These are phyloP conservation scores for Rhabdophis nuchalis DNA, from an alignment of 2,797 vertebrate genomes.

Conservation along the genomic window DNA sequence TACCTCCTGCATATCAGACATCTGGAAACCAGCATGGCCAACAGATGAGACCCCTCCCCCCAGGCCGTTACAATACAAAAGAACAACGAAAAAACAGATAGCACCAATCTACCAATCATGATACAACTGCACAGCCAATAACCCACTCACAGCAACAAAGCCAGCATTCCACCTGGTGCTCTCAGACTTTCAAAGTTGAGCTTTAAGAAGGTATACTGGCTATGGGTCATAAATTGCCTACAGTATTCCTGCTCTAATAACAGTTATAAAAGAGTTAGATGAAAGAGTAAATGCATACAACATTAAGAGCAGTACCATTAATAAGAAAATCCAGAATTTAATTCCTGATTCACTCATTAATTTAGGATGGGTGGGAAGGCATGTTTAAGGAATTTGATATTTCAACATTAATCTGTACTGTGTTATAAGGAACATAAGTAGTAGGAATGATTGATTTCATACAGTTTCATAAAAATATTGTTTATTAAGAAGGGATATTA, in stretches of 20 bases:
- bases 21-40: no score
- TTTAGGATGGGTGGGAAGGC: background rate
- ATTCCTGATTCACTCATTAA: background rate
- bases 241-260: background rate
- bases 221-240: background rate
- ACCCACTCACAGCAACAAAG: no score
- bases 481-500: background rate
- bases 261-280: background rate
- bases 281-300: background rate
- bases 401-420: background rate
- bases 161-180: no score
- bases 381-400: background rate
- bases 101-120: no score
- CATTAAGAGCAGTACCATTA: background rate
- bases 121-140: no score
- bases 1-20: no score
- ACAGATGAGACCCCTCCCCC: no score
- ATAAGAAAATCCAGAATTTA: background rate
- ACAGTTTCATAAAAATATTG: background rate
- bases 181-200: background rate
- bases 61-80: no score
- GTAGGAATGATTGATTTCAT: background rate
- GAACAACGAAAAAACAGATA: no score
- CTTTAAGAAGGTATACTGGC: background rate
- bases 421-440: no score